Percentiles rank a stretch among this genome's conserved stretches.
Conservation (phyloP, 2,797 vertebrate genomes). For the Morus bassanus region DNA sequence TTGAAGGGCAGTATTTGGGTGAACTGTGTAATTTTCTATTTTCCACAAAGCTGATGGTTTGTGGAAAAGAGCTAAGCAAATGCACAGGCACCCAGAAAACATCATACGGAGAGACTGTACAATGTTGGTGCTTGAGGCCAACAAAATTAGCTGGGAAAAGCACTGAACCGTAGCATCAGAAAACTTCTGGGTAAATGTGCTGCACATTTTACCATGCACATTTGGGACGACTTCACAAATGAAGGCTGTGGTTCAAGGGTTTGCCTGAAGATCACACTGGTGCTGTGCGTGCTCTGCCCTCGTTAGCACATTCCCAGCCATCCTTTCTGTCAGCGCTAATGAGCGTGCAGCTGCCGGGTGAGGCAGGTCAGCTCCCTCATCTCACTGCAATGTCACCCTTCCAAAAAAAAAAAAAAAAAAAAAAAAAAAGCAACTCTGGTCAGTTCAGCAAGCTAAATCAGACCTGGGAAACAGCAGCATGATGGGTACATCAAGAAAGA, state of each 20-base stretch:
- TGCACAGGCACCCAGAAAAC: background rate
- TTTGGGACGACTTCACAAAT: background rate
- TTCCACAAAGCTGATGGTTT: background rate
- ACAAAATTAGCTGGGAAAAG: background rate
- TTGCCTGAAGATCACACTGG: background rate
- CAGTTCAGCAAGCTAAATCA: background rate
- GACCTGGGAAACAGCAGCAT: background rate
- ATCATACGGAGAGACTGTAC: accelerated
- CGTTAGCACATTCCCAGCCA: background rate
- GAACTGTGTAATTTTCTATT: background rate
- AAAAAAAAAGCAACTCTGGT: background rate
- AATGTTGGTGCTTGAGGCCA: background rate
- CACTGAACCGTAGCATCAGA: background rate
- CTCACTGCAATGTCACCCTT: background rate
- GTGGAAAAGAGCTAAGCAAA: background rate
- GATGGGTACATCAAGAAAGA: background rate
- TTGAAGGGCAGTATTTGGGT: background rate
- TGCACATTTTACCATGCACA: background rate
- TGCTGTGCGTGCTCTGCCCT: background rate
- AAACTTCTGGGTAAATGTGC: background rate
- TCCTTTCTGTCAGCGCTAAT: background rate
- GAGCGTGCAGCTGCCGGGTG: background rate
- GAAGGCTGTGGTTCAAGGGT: background rate
- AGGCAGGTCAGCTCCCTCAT: background rate
- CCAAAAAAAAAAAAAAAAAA: background rate